Base-by-base conservation (phyloP, 2,797 vertebrate species). In the Crax fasciolata region DNA sequence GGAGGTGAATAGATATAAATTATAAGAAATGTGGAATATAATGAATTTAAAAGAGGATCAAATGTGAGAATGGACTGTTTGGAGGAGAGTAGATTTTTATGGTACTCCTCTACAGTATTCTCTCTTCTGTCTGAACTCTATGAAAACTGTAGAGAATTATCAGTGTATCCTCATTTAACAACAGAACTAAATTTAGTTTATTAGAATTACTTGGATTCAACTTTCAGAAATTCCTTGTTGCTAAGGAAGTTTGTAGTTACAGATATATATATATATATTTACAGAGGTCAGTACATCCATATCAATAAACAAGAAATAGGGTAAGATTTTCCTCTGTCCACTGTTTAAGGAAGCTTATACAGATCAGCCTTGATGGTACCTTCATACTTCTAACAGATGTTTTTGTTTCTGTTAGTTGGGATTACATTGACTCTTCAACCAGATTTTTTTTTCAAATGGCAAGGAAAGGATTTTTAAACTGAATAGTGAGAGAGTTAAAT, bases 201-300 rank as follows among this genome's bases (percentile, higher is more conserved):
- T 89, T 90, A 49, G 41, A 73, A 90, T 82, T 63, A 76, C 67
- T 27, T 70, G 52, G 10, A 82, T 82, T 84, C 55, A 67, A 1
- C 25, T 70, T 81, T 48, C 57, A 83, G 72, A 77, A 88, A 35
- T 82, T 73, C 63, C 72, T 52, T 79, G 88, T 95, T 87, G 71
- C 74, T 84, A 82, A 61, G 88, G 49, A 84, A 84, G 84, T 79
- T 93, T 92, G 57, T 79, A 89, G 71, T 73, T 84, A 80, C 57
- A 82, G 57, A 63, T 82, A 55, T 3, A 2, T 35, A 35, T 35
- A 35, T 35, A 35, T 6, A 35, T n/a, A 87, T 84, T 78, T 76
- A 71, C 63, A 43, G 49, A 83, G 57, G 46, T 87, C 82, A 95
- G 84, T 78, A 72, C 49, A 89, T 90, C 70, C 39, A 38, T 65